Conservation (phyloP, 1,140 invertebrate species). For the Galleria mellonella region DNA sequence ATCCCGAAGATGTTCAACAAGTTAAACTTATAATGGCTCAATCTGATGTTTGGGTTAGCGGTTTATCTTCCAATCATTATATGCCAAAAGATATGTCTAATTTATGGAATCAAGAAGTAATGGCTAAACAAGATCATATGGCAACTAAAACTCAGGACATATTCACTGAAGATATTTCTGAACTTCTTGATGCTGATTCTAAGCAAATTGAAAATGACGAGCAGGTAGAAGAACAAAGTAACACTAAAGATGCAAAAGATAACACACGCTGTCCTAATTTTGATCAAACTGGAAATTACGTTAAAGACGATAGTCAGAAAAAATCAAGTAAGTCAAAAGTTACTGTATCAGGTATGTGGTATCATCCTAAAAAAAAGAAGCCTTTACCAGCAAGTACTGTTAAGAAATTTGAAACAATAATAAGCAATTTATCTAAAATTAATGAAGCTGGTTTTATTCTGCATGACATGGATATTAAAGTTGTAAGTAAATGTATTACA, state of each 20-base stretch:
- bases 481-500: slow-evolving; percentile 30
- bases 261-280: slow-evolving; percentile 46
- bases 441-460: slow-evolving; percentile 56
- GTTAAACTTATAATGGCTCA: slow-evolving; percentile 27
- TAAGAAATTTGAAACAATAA: slow-evolving; percentile 61
- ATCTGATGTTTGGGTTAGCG: slow-evolving; percentile 30
- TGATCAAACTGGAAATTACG: slow-evolving; percentile 55
- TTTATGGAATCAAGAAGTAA: slow-evolving; percentile 34
- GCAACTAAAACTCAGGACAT: slow-evolving; percentile 24
- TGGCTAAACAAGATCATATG: slow-evolving; percentile 18
- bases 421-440: slow-evolving; percentile 46
- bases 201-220: slow-evolving; percentile 31
- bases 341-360: slow-evolving; percentile 53
- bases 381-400: slow-evolving; percentile 38
- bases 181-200: slow-evolving; percentile 23
- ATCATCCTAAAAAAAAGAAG: slow-evolving; percentile 68
- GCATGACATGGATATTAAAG: slow-evolving; percentile 66
- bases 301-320: slow-evolving; percentile 54
- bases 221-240: slow-evolving; percentile 20
- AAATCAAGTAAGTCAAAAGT: slow-evolving; percentile 46
- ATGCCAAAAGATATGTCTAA: slow-evolving; percentile 24
- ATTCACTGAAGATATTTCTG: slow-evolving; percentile 26
- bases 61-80: slow-evolving; percentile 22
- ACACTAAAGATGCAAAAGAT: slow-evolving; percentile 31
- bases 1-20: slow-evolving; percentile 39